Percentiles rank a stretch among this genome's conserved stretches.
Conservation (phyloP, 30 jellyfish, hydroid and myxozoan genomes). For the Aurelia aurita region DNA sequence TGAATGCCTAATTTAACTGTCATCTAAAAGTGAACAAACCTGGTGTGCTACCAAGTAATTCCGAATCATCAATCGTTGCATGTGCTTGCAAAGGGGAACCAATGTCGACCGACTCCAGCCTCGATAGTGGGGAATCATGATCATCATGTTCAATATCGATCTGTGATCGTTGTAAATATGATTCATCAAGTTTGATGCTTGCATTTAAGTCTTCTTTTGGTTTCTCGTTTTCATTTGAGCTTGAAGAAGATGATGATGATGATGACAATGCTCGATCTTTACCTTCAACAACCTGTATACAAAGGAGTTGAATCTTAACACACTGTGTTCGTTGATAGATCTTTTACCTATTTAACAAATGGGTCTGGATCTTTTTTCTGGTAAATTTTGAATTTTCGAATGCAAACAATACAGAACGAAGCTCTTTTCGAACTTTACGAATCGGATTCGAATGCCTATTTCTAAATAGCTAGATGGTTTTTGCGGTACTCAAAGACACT, state of each 20-base stretch:
- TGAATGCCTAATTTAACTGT: too few relatives aligned
- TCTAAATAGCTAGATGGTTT: too few relatives aligned
- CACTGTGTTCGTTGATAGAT: too few relatives aligned
- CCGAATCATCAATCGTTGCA: conserved; percentile 22
- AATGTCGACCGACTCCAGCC: conserved; percentile 53
- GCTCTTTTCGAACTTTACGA: too few relatives aligned
- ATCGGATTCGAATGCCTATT: too few relatives aligned
- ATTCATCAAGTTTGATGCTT: conserved; percentile 59
- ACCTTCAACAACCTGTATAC: conserved; percentile 60
- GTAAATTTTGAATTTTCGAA: too few relatives aligned
- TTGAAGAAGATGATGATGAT: conserved; percentile 34
- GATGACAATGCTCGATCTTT: conserved; percentile 39
- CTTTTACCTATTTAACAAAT: too few relatives aligned
- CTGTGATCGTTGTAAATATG: conserved; percentile 40
- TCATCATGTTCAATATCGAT: conserved; percentile 1
- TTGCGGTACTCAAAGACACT: too few relatives aligned
- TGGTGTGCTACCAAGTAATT: not conserved
- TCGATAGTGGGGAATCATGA: conserved; percentile 40
- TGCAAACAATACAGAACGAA: too few relatives aligned
- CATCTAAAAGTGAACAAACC: too few relatives aligned
- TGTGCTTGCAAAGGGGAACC: conserved; percentile 48
- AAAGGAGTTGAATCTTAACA: too few relatives aligned
- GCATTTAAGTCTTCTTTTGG: conserved; percentile 27
- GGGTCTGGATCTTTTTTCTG: too few relatives aligned
- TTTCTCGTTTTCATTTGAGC: not conserved